Conservation (phyloP, 2,888 invertebrate species). For the Hypercompe scribonia region DNA sequence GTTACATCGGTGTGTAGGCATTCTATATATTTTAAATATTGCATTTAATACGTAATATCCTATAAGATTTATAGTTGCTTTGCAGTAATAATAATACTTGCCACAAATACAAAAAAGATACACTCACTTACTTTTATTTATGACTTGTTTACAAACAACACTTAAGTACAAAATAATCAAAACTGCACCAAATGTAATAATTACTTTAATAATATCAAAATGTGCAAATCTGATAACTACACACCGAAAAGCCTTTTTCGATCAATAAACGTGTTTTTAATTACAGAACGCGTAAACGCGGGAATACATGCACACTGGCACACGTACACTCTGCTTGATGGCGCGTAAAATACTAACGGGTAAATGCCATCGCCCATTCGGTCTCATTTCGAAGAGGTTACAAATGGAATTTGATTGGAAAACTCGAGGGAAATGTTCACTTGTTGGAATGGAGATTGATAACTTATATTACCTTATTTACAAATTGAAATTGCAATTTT, state of each 20-base stretch:
- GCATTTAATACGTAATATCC: no score
- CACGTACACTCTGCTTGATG: conserved; percentile 33
- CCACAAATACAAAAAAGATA: not conserved
- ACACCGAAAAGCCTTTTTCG: not conserved
- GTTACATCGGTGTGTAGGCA: no score
- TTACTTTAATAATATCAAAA: not conserved
- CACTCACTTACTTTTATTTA: not conserved
- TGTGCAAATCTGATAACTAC: not conserved
- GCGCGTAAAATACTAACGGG: conserved; percentile 52
- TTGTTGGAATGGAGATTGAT: conserved; percentile 23
- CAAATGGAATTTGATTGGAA: conserved; percentile 46
- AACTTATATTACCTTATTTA: conserved; percentile 32
- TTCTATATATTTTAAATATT: no score
- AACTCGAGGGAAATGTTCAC: conserved; percentile 38
- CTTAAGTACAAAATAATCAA: not conserved
- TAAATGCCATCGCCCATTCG: conserved; percentile 25
- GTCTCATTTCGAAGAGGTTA: conserved; percentile 22
- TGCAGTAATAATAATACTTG: not conserved
- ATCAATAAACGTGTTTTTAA: not conserved
- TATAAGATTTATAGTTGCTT: not conserved
- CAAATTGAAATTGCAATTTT: conserved; percentile 13
- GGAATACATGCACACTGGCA: conserved; percentile 32
- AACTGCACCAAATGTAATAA: not conserved
- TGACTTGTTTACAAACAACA: not conserved
- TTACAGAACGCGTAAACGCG: conserved; percentile 28